A percentile compares a stretch with the other conserved stretches of the same genome.
Conservation (phyloP, 2,113 vertebrate genomes). For the Rana temporaria region DNA sequence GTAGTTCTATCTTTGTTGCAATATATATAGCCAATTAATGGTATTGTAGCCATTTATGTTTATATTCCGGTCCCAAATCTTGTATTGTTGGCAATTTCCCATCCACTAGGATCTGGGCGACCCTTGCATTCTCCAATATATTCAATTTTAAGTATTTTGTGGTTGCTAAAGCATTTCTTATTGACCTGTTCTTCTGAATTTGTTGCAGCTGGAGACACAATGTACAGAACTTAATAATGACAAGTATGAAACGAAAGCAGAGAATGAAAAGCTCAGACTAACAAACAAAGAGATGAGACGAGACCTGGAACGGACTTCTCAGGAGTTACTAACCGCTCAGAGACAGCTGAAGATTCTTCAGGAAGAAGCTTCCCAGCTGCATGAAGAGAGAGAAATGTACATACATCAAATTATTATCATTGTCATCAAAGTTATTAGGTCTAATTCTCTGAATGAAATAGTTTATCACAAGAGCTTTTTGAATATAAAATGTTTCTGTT, state of each 20-base stretch:
- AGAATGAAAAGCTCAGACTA: constrained; percentile 87
- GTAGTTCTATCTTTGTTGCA: no score
- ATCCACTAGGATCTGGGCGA: no score
- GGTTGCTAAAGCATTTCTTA: neutral
- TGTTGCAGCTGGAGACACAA: constrained; percentile 82
- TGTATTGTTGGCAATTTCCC: no score
- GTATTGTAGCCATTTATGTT: no score
- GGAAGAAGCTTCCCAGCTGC: constrained; percentile 78
- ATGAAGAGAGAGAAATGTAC: constrained; percentile 89
- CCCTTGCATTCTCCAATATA: no score
- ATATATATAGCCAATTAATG: no score
- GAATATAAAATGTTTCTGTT: no score
- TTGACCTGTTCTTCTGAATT: neutral
- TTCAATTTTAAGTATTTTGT: no score
- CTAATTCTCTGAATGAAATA: no score
- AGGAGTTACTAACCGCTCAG: constrained; percentile 80
- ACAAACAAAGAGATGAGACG: constrained; percentile 84
- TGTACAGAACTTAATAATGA: constrained; percentile 81
- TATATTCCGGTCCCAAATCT: no score
- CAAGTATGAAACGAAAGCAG: constrained; percentile 81
- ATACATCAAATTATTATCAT: neutral
- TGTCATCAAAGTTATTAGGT: neutral
- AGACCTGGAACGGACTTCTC: constrained; percentile 79
- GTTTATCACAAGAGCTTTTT: no score
- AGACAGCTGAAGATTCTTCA: constrained; percentile 84